These are phyloP conservation scores for Hydrophis major DNA, from an alignment of 2,797 vertebrate genomes.

Conservation along the genomic window DNA sequence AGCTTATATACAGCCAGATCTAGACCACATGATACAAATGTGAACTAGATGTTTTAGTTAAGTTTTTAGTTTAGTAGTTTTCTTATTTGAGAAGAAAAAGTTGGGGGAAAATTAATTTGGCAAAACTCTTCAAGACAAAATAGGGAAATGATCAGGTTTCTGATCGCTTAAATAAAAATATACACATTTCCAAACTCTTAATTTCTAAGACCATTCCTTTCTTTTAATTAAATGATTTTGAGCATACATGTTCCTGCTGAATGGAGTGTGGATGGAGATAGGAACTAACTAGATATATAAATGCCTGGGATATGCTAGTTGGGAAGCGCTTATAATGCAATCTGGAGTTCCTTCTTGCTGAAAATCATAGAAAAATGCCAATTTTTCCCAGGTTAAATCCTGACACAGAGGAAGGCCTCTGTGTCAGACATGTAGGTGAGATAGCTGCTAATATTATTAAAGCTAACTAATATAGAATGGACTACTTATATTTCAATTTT, in stretches of 20 bases:
- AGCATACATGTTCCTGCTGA: constrained; percentile 41
- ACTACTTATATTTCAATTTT: neutral
- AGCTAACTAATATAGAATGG: neutral
- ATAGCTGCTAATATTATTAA: neutral
- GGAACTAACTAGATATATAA: neutral
- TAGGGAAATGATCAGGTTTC: constrained; percentile 41
- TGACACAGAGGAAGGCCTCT: too few species aligned
- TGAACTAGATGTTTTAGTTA: constrained; percentile 58
- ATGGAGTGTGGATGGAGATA: neutral
- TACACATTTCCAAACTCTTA: constrained; percentile 38
- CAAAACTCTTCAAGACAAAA: constrained; percentile 25
- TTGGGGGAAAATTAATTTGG: constrained; percentile 39
- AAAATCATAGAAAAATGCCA: neutral
- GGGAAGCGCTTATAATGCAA: neutral
- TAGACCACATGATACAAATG: constrained; percentile 65
- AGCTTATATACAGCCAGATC: constrained; percentile 67
- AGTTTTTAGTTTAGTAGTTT: neutral
- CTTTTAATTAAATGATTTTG: constrained; percentile 35
- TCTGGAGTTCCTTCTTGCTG: neutral
- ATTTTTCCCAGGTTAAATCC: neutral
- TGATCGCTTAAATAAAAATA: constrained; percentile 51
- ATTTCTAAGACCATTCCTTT: constrained; percentile 41
- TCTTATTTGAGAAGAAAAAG: constrained; percentile 43
- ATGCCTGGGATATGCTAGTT: neutral
- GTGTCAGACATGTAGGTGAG: neutral